Conservation (phyloP, 2,888 invertebrate species). For the Octonoba sinensis region DNA sequence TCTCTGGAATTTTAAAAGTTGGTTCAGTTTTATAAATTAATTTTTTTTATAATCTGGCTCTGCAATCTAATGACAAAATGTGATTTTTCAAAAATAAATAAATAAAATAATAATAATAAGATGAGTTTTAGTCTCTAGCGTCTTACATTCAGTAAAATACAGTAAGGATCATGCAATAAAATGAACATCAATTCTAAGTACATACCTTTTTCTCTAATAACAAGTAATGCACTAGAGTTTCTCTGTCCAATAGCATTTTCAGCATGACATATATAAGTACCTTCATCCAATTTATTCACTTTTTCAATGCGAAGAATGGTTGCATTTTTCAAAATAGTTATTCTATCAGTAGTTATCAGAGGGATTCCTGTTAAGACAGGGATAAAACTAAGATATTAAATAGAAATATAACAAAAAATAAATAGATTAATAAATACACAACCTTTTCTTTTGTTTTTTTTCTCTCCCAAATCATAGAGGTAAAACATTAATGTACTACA, state of each 20-base stretch:
- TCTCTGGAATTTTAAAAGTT: too few species aligned
- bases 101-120: too few species aligned
- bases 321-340: slow-evolving; percentile 66
- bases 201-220: slow-evolving; percentile 71
- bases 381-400: not conserved
- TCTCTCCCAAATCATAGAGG: too few species aligned
- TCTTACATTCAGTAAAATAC: too few species aligned
- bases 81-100: too few species aligned
- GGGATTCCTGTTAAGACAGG: slow-evolving; percentile 7
- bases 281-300: slow-evolving; percentile 80
- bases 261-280: slow-evolving; percentile 83
- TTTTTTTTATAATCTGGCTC: too few species aligned
- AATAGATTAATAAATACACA: too few species aligned
- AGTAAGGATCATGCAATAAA: too few species aligned
- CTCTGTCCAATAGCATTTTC: slow-evolving; percentile 81
- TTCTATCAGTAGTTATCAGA: slow-evolving; percentile 8
- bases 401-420: not conserved
- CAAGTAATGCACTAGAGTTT: slow-evolving; percentile 77
- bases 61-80: too few species aligned
- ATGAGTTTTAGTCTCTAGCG: too few species aligned
- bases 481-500: not conserved
- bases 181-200: not conserved
- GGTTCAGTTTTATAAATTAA: too few species aligned
- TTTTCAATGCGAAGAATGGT: slow-evolving; percentile 76
- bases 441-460: too few species aligned